Percentiles rank a stretch among this genome's conserved stretches.
These are phyloP conservation scores for Xylota segnis DNA, from an alignment of 2,888 invertebrate genomes.

Conservation along the genomic window DNA sequence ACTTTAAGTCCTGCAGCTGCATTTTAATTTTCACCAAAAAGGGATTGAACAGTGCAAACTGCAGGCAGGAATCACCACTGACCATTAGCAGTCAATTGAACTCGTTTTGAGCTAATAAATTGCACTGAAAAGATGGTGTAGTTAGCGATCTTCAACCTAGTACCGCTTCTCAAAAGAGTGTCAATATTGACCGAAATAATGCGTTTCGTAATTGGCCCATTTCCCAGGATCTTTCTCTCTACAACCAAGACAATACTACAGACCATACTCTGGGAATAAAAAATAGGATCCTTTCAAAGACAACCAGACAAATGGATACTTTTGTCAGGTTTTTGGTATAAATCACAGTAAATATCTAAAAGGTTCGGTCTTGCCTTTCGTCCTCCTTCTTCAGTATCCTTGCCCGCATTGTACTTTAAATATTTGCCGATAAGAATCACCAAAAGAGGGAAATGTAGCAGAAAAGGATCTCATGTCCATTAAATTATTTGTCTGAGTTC, in stretches of 20 bases:
- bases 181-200: slow-evolving; percentile 65
- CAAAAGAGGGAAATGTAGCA: slow-evolving; percentile 17
- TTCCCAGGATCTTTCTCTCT: slow-evolving; percentile 24
- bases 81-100: slow-evolving; percentile 1
- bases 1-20: slow-evolving; percentile 51
- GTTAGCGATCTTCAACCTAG: neutral
- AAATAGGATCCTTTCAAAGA: slow-evolving; percentile 18
- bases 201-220: slow-evolving; percentile 50
- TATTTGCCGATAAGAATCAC: slow-evolving; percentile 57
- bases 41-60: slow-evolving; percentile 40
- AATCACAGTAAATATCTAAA: slow-evolving; percentile 48
- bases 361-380: slow-evolving; percentile 4
- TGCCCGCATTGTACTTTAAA: slow-evolving; percentile 46
- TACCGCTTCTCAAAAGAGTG: slow-evolving; percentile 12
- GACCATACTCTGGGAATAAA: slow-evolving; percentile 42
- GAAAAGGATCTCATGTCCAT: slow-evolving; percentile 41
- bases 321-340: slow-evolving; percentile 18
- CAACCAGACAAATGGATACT: slow-evolving; percentile 14
- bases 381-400: slow-evolving; percentile 6
- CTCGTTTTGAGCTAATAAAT: neutral
- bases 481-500: slow-evolving; percentile 34
- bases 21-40: slow-evolving; percentile 42
- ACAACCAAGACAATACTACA: neutral
- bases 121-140: neutral
- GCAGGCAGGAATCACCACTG: slow-evolving; percentile 21